Base-by-base conservation (phyloP, 2,113 vertebrate genomes). In the Eudyptes chrysolophus region DNA sequence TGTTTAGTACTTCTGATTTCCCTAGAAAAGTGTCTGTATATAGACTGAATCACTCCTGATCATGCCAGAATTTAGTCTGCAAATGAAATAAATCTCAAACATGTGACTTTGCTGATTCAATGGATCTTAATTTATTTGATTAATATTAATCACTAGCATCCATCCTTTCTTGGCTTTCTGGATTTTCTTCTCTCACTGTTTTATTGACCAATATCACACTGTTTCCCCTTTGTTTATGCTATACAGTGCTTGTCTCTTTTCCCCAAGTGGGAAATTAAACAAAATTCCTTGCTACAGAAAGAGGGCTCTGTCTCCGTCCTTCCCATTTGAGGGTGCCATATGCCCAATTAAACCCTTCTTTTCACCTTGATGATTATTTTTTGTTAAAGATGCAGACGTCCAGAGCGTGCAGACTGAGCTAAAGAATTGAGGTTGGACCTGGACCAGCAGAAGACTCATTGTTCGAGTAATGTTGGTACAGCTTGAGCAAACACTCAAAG, bases 331-430 rank as follows among this genome's bases (percentile, higher is more conserved):
- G n/a, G 70, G 44, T 94, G 70, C 87, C 93, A 89, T 87, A 80
- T 76, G 84, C 74, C 77, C 42, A 96, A 80, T 96, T 83, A 95
- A 96, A 90, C 58, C 49, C 72, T 87, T 92, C 58, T 94, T 96
- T 95, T 95, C 93, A 95, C 87, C 62, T 91, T 85, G 72, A 87
- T 94, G 92, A 94, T 94, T 95, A 89, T 96, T 92, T 87, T 97
- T 94, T 95, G 84, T 91, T 93, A 94, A 77, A 92, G 78, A 83
- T 83, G 78, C 89, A 96, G 84, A 96, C 46, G 4, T 89, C 49
- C 87, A 92, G 91, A 66, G 83, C 0, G 1, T 77, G 81, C 84
- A 94, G 87, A 51, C 84, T 70, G 92, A 94, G 75, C 70, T 97
- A 69, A 94, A 90, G 96, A 94, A 95, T 38, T 94, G 93, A 89